Percentiles rank a stretch among this genome's conserved stretches.
These are phyloP conservation scores for Azorinus chamasolen DNA, from an alignment of 2,888 invertebrate genomes.

Conservation along the genomic window DNA sequence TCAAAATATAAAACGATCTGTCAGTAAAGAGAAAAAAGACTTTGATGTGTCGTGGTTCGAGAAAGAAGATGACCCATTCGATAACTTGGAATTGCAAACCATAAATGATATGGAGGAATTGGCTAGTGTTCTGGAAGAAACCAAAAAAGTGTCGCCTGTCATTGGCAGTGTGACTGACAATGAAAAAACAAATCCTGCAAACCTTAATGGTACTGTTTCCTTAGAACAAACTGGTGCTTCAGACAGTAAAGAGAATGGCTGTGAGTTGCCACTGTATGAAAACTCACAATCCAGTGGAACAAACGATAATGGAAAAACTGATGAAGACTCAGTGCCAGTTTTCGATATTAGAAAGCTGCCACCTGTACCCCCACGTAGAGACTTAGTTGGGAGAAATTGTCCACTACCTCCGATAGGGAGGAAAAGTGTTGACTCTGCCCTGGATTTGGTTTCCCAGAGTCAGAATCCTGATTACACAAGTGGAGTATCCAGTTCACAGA, in stretches of 20 bases:
- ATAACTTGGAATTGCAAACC: slow-evolving; percentile 78
- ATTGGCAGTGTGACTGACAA: slow-evolving; percentile 12
- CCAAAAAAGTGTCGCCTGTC: slow-evolving; percentile 34
- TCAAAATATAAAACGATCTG: not conserved
- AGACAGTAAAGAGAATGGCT: slow-evolving; percentile 5
- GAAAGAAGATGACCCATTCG: slow-evolving; percentile 80
- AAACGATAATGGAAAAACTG: not conserved
- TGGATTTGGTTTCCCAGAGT: no score
- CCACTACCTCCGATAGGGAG: slow-evolving; percentile 69
- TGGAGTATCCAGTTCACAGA: not conserved
- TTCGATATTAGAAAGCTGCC: slow-evolving; percentile 55
- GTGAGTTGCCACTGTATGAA: slow-evolving; percentile 44
- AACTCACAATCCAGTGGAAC: slow-evolving; percentile 36
- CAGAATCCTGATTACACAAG: no score
- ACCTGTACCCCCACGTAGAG: slow-evolving; percentile 66
- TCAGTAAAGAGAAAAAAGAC: slow-evolving; percentile 22
- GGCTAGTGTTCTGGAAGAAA: slow-evolving; percentile 68
- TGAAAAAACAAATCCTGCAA: not conserved
- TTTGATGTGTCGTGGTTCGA: slow-evolving; percentile 81
- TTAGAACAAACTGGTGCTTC: not conserved
- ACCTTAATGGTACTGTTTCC: not conserved
- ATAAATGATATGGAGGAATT: slow-evolving; percentile 81
- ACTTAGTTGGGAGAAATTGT: slow-evolving; percentile 39
- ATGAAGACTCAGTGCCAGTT: not conserved
- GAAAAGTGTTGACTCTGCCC: no score